Conservation (phyloP, 92 coral and sea anemone species). For the Zoanthus gigantus region DNA sequence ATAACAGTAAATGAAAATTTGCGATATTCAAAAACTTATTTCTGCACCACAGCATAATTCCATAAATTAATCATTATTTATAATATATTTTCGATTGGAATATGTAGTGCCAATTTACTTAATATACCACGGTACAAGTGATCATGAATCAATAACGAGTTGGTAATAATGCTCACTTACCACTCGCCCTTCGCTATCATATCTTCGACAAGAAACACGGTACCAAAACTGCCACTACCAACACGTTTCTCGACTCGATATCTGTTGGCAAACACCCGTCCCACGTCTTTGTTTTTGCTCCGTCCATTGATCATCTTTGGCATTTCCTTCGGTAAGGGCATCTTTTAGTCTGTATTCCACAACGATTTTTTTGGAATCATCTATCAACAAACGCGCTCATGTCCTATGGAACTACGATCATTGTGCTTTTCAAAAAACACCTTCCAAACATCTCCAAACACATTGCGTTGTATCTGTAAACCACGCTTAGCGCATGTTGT, state of each 20-base stretch:
- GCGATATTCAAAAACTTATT: no score
- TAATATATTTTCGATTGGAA: no score
- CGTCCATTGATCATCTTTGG: conserved; percentile 73
- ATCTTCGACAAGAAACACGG: conserved; percentile 93
- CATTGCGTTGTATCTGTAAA: not conserved
- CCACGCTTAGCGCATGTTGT: not conserved
- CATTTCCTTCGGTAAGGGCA: conserved; percentile 96
- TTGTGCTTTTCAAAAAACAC: not conserved
- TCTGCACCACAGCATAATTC: no score
- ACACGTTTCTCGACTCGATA: conserved; percentile 81
- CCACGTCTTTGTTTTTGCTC: conserved; percentile 72
- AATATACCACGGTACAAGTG: no score
- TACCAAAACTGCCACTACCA: conserved; percentile 95
- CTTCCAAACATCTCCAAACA: not conserved
- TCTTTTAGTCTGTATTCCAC: conserved; percentile 21
- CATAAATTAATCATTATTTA: no score
- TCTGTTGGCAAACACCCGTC: conserved; percentile 88
- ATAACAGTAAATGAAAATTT: no score
- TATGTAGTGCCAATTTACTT: no score
- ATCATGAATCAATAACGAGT: not conserved
- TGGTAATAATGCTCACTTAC: conserved; percentile 34
- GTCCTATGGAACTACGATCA: not conserved
- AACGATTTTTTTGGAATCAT: not conserved
- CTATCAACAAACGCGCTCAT: not conserved
- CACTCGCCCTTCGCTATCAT: conserved; percentile 72